These are phyloP conservation scores for Ganaspis sp. DNA, from an alignment of 1,140 invertebrate species.

Conservation along the genomic window DNA sequence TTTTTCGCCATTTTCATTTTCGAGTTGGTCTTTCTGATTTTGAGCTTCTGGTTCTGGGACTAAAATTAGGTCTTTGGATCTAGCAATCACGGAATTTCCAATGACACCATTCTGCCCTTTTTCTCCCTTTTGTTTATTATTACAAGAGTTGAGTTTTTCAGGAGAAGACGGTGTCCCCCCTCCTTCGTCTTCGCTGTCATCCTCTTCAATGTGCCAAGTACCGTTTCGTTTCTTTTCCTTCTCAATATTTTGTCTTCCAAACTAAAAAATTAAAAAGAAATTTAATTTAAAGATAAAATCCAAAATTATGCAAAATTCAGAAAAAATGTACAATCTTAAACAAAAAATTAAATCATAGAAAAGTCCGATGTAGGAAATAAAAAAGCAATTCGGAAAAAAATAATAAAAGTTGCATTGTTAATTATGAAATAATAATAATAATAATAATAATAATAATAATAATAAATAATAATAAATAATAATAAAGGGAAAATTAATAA, in stretches of 20 bases:
- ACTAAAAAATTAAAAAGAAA: conserved; percentile 77
- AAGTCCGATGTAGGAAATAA: too few species aligned
- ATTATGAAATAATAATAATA: too few species aligned
- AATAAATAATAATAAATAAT: too few species aligned
- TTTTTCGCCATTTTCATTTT: background rate
- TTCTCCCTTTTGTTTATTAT: conserved; percentile 47
- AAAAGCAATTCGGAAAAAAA: too few species aligned
- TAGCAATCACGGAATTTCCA: conserved; percentile 75
- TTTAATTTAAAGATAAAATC: background rate
- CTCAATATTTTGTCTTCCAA: conserved; percentile 88
- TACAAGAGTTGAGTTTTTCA: conserved; percentile 44
- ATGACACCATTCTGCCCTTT: conserved; percentile 67
- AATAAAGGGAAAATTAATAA: too few species aligned
- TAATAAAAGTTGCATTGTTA: too few species aligned
- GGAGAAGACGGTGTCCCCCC: conserved; percentile 49
- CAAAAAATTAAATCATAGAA: too few species aligned
- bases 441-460: too few species aligned
- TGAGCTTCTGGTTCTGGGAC: conserved; percentile 79
- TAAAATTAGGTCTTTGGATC: conserved; percentile 80
- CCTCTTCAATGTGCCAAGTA: conserved; percentile 72
- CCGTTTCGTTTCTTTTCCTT: conserved; percentile 80
- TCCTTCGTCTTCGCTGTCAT: conserved; percentile 76
- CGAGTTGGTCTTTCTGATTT: conserved; percentile 51
- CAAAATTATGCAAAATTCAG: too few species aligned
- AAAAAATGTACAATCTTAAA: too few species aligned